Conservation (phyloP, 2,888 invertebrate genomes). For the Leucophenga maculata region DNA sequence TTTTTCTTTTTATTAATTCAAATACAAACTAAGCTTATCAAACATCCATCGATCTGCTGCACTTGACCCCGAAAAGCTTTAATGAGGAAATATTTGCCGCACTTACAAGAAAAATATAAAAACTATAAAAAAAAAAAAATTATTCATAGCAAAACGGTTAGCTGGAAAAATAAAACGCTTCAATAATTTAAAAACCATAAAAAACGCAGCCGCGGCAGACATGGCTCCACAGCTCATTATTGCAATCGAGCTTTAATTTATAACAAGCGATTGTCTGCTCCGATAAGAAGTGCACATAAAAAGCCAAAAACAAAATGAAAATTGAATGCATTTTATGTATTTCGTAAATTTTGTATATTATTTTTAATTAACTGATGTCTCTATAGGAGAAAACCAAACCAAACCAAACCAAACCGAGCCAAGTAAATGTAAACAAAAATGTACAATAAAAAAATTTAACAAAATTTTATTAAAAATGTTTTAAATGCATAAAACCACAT, state of each 20-base stretch:
- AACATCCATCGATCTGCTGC: not conserved
- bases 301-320: not conserved
- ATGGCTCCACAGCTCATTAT: no score
- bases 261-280: conserved; percentile 27
- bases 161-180: not conserved
- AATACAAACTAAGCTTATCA: no score
- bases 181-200: conserved; percentile 20
- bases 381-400: not conserved
- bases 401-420: not conserved
- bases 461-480: not conserved
- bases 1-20: no score
- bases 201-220: conserved; percentile 4
- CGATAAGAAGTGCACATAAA: conserved; percentile 18
- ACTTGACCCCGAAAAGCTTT: conserved; percentile 8
- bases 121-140: not conserved
- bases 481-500: not conserved
- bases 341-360: conserved; percentile 4
- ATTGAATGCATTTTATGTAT: not conserved
- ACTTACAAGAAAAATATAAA: conserved; percentile 1
- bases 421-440: not conserved
- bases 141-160: not conserved
- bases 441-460: not conserved
- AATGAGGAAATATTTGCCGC: conserved; percentile 2
- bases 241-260: conserved; percentile 15
- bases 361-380: conserved; percentile 22